phyloP scores from a whole-genome alignment of 2,113 vertebrate species.

The Ceuthmochares aereus region DNA sequence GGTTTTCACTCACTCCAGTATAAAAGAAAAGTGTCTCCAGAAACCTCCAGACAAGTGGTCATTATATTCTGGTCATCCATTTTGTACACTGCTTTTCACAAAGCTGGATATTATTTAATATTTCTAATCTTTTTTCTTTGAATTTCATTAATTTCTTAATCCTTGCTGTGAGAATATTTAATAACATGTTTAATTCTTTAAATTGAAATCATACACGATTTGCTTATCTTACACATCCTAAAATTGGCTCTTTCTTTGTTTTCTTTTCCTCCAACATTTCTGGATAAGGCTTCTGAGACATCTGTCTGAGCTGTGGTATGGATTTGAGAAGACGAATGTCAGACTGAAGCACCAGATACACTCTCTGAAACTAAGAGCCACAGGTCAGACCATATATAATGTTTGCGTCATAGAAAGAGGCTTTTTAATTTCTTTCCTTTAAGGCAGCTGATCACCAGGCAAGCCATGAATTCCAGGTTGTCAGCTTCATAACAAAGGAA shows the following conservation, averaged over 20 bases:
- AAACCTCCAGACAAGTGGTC: background rate
- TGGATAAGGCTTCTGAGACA: background rate
- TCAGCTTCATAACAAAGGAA: slow-evolving; percentile 13
- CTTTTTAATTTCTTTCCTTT: background rate
- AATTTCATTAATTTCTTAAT: background rate
- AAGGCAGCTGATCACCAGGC: background rate
- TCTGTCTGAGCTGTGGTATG: background rate
- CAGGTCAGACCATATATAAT: background rate
- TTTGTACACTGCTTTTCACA: background rate
- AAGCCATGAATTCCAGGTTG: background rate
- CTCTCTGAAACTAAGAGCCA: background rate
- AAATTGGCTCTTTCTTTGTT: background rate
- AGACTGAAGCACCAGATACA: background rate
- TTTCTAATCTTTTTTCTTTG: background rate
- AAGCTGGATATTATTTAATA: background rate
- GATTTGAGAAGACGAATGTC: background rate
- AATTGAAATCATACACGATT: background rate
- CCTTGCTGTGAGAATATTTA: background rate
- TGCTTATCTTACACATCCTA: background rate
- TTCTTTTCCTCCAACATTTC: background rate
- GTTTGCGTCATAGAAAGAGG: background rate
- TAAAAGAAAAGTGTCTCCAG: background rate
- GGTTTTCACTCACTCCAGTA: background rate
- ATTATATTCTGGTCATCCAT: background rate
- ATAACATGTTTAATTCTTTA: background rate